Evolutionary conservation across 2,113 vertebrate genomes (phyloP).

Genomic region (Garra rufa): DNA sequence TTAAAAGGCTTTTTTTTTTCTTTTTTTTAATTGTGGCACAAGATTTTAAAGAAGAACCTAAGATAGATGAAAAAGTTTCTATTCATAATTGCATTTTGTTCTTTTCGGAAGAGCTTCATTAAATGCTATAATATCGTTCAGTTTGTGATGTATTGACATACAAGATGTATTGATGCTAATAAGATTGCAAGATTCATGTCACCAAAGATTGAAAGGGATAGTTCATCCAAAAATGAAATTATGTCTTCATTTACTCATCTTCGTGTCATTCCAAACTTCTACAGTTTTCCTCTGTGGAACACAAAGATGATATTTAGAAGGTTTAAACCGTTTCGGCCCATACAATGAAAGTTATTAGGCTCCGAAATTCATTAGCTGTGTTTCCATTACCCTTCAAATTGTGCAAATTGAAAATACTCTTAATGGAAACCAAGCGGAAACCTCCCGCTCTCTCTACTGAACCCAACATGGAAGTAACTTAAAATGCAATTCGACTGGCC

Average conservation of each 20-base stretch:
- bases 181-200: neutral
- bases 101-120: too few relatives aligned
- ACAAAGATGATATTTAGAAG: neutral
- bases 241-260: neutral
- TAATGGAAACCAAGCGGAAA: too few relatives aligned
- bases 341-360: neutral
- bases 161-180: neutral
- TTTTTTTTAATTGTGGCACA: too few relatives aligned
- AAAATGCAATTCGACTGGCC: too few relatives aligned
- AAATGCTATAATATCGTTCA: slow-evolving; percentile 8
- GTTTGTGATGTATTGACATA: neutral
- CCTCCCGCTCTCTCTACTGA: too few relatives aligned
- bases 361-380: neutral
- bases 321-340: neutral
- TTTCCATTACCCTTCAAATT: too few relatives aligned
- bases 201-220: neutral
- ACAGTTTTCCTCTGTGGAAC: neutral
- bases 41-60: too few relatives aligned
- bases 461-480: too few relatives aligned
- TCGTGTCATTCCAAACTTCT: neutral
- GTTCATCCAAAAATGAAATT: neutral
- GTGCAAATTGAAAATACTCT: too few relatives aligned
- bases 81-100: too few relatives aligned
- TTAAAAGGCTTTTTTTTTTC: neutral
- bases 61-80: too few relatives aligned